Percentiles rank a stretch among this genome's conserved stretches.
phyloP scores from a whole-genome alignment of 2,797 vertebrate species.

The Pelobates cultripes region DNA sequence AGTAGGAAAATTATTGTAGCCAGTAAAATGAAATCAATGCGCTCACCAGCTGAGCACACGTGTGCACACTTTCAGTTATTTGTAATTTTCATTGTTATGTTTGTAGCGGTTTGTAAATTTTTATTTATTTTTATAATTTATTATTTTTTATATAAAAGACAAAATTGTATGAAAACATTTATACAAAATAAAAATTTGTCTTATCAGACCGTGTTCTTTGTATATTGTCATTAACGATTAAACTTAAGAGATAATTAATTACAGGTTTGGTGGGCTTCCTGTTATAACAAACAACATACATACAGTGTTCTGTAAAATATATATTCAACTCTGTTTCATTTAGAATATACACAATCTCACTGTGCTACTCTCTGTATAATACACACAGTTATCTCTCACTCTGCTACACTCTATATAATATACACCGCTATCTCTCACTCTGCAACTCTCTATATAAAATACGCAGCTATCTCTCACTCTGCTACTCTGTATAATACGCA shows the following conservation, averaged over 20 bases:
- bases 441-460: neutral
- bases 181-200: neutral
- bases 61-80: no score
- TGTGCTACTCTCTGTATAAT: neutral
- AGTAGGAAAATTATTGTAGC: no score
- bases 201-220: neutral
- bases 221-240: neutral
- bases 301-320: neutral
- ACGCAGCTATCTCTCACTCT: neutral
- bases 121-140: neutral
- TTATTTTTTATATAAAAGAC: neutral
- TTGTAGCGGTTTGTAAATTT: neutral
- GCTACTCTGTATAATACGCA: neutral
- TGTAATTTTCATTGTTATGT: no score
- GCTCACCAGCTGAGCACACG: no score
- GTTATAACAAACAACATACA: neutral
- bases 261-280: no score
- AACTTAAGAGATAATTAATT: no score
- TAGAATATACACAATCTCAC: neutral
- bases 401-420: neutral
- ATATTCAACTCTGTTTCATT: neutral
- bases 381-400: conserved; percentile 15
- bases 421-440: neutral
- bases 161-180: neutral
- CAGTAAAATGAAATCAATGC: no score